Conservation (phyloP, 1,140 invertebrate species). For the Ooceraea biroi region DNA sequence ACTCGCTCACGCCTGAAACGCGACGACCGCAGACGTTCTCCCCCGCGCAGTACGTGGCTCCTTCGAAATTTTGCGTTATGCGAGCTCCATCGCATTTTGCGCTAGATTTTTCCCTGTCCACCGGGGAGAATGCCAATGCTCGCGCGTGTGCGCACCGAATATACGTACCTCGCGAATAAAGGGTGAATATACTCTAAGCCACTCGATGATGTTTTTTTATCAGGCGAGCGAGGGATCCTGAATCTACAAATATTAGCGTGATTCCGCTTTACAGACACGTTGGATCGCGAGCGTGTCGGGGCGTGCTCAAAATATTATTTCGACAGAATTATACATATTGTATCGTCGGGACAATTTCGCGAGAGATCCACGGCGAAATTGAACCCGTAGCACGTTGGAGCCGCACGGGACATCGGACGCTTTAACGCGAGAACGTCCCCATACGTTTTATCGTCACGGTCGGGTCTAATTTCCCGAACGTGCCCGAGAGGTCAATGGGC, state of each 20-base stretch:
- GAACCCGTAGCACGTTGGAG: conserved; percentile 1
- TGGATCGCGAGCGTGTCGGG: neutral
- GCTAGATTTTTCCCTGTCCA: conserved; percentile 22
- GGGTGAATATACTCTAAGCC: neutral
- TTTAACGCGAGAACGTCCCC: conserved; percentile 9
- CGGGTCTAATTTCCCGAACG: conserved; percentile 49
- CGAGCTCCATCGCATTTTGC: conserved; percentile 10
- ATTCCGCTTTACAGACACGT: neutral
- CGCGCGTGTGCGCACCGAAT: neutral
- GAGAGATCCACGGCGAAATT: neutral
- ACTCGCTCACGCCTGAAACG: neutral
- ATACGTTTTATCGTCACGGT: conserved; percentile 33
- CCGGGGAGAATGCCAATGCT: conserved; percentile 3
- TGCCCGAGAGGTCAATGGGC: conserved; percentile 54
- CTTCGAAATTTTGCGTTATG: conserved; percentile 42
- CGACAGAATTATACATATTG: neutral
- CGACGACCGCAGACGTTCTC: conserved; percentile 21
- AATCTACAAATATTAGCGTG: conserved; percentile 35
- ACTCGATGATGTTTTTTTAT: conserved; percentile 45
- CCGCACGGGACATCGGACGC: conserved; percentile 5
- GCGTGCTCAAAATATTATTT: neutral
- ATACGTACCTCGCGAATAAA: conserved; percentile 20
- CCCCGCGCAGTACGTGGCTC: neutral
- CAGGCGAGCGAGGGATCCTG: neutral
- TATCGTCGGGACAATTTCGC: neutral